Base-by-base conservation (phyloP, 2,797 vertebrate genomes). In the Eospalax fontanierii region DNA sequence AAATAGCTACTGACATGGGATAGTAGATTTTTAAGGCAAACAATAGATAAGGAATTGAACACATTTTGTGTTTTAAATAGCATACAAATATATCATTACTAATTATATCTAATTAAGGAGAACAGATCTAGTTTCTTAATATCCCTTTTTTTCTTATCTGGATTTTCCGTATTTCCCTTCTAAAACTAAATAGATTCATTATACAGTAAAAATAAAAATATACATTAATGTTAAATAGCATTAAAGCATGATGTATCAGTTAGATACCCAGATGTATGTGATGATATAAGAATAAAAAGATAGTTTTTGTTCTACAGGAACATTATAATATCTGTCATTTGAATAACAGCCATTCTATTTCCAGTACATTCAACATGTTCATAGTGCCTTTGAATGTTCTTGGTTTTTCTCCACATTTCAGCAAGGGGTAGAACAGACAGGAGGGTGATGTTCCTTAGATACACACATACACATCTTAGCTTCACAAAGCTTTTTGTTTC, bases 231-330 rank as follows among this genome's bases (percentile, higher is more conserved):
- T 65, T 35, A 28, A 83, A 70, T 46, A 50, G 28, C 15, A 50
- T 66, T 95, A 79, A 91, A 95, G 79, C 18, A 92, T 35, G 38
- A 81, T 75, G 7, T 86, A 8, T 86, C 75, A 78, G 30, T 84
- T 71, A 91, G 87, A 87, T 30, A 70, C n/a, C 26, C 61, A 91
- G 33, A 86, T 75, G 30, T 46, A 93, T 73, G 10, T 90, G 50
- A 4, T 24, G 22, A 18, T 87, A 91, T 70, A 50, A 92, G 38
- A 30, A 89, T 66, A 38, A 86, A 96, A 89, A 80, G 22, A 50
- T 33, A 68, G 46, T 30, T 2, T 90, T 87, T 87, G 38, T 82
- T 92, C 35, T 93, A 30, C 14, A 75, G 28, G 71, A 43, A 28
- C 92, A 90, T 46, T 76, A 71, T 19, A 85, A 82, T 50, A 61